These are phyloP conservation scores for Neodiprion virginianus DNA, from an alignment of 1,140 invertebrate species.

Conservation along the genomic window DNA sequence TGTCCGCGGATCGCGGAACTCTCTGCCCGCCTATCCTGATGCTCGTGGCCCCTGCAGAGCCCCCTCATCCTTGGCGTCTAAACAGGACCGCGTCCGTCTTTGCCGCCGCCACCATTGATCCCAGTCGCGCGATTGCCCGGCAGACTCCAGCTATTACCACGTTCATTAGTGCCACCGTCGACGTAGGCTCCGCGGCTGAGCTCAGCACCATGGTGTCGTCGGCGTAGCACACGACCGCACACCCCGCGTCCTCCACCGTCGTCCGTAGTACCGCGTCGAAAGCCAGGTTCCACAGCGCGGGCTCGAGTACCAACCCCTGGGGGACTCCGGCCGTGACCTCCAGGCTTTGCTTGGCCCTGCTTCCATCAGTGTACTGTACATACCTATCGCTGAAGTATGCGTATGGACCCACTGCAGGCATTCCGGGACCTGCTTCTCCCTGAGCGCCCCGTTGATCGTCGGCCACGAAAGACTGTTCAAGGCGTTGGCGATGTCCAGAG, in stretches of 20 bases:
- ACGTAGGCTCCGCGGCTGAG: no score
- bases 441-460: constrained; percentile 25
- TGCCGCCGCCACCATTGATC: no score
- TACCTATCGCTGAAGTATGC: constrained; percentile 28
- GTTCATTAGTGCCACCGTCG: no score
- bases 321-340: constrained; percentile 13
- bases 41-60: no score
- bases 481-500: constrained; percentile 24
- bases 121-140: no score
- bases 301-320: constrained; percentile 41
- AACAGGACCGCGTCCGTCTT: no score
- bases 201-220: constrained; percentile 37
- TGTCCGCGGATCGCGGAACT: no score
- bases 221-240: constrained; percentile 30
- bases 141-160: no score
- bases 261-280: constrained; percentile 38
- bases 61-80: no score
- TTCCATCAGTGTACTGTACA: not conserved
- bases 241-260: constrained; percentile 15
- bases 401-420: constrained; percentile 27
- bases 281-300: constrained; percentile 39
- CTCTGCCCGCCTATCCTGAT: no score
- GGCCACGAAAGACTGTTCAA: constrained; percentile 23
- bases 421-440: constrained; percentile 20
- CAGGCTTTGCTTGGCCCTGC: not conserved